Percentiles rank a stretch among this genome's conserved stretches.
Evolutionary conservation across 1,140 invertebrate species (phyloP).

Genomic region (Neodiprion fabricii): DNA sequence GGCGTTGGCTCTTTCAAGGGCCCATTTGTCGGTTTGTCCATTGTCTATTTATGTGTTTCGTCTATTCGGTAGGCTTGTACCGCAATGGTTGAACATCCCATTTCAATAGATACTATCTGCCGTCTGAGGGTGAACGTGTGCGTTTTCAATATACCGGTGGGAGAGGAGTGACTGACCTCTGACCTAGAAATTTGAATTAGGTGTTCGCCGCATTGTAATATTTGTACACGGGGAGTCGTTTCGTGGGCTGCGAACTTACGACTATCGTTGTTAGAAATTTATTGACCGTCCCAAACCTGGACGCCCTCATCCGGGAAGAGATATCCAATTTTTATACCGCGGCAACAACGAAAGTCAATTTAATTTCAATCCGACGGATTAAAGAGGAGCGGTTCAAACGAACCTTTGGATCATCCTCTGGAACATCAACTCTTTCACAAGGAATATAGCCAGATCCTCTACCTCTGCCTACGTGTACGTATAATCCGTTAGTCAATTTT

Average conservation of each 20-base stretch:
- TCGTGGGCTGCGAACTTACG: not conserved
- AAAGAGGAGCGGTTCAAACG: too few relatives aligned
- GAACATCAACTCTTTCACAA: too few relatives aligned
- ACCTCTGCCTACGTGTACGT: too few relatives aligned
- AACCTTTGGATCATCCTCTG: too few relatives aligned
- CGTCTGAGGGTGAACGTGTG: not conserved
- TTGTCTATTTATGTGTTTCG: conserved; percentile 25
- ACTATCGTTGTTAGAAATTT: not conserved
- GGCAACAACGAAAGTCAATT: conserved; percentile 2
- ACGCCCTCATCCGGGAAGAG: not conserved
- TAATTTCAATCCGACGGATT: not conserved
- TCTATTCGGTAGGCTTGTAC: conserved; percentile 13
- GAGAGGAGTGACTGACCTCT: conserved; percentile 14
- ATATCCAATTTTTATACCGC: not conserved
- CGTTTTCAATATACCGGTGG: conserved; percentile 4
- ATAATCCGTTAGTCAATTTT: not conserved
- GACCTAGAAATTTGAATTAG: conserved; percentile 13
- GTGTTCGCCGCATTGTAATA: not conserved
- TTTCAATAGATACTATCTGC: conserved; percentile 29
- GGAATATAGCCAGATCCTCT: too few relatives aligned
- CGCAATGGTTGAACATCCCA: not conserved
- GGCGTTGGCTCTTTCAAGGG: not conserved
- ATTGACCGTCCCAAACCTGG: not conserved
- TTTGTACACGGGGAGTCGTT: not conserved
- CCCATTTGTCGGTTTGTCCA: conserved; percentile 26